phyloP scores from a whole-genome alignment of 2,797 vertebrate species.

The Tangara arthus region DNA sequence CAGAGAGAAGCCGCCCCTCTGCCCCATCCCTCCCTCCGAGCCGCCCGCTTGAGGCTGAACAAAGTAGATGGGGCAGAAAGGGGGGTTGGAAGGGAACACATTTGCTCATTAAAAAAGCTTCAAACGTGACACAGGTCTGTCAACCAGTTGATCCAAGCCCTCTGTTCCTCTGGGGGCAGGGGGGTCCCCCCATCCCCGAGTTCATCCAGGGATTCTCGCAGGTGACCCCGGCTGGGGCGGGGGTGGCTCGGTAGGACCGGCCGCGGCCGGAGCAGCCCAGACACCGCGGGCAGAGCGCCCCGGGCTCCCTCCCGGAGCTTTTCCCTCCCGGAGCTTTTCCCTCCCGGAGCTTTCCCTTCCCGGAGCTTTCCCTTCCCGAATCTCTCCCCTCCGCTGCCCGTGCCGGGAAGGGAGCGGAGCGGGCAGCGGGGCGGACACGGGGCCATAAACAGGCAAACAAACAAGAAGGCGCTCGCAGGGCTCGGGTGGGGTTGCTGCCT shows the following conservation, averaged over 20 bases:
- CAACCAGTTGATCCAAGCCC: neutral
- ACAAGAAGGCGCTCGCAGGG: neutral
- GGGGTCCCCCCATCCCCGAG: too few relatives aligned
- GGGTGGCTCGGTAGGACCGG: neutral
- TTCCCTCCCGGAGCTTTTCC: too few relatives aligned
- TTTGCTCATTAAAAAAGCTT: conserved; percentile 44
- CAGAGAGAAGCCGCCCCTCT: neutral
- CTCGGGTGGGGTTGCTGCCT: neutral
- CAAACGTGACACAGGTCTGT: conserved; percentile 23
- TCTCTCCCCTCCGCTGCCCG: neutral
- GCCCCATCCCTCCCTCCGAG: neutral
- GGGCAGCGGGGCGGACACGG: neutral
- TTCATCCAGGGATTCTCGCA: neutral
- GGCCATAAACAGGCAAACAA: neutral
- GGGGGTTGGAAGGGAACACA: neutral
- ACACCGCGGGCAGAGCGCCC: neutral
- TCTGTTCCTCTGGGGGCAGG: neutral
- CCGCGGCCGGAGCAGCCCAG: accelerated
- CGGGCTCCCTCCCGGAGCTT: neutral
- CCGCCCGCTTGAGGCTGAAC: conserved; percentile 25
- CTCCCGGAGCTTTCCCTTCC: too few relatives aligned
- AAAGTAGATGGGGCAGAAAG: conserved; percentile 59
- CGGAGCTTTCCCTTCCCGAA: too few relatives aligned
- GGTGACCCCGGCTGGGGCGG: neutral
- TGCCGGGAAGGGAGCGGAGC: neutral